phyloP scores from a whole-genome alignment of 2,113 vertebrate genomes.

The Pandion haliaetus region DNA sequence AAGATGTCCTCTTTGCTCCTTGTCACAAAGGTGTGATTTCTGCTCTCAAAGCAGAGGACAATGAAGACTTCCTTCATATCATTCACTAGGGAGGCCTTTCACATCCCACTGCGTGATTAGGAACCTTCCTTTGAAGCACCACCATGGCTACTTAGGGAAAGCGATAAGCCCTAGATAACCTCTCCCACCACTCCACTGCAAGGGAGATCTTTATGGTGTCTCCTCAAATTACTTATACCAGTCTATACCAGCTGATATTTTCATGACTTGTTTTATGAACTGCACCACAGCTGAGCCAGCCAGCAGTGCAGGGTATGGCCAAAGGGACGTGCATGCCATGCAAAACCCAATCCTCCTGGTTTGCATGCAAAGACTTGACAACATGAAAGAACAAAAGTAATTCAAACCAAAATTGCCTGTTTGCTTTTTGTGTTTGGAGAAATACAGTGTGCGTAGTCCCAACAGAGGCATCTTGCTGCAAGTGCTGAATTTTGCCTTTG shows the following conservation, averaged over 20 bases:
- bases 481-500: background rate
- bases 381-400: fast-evolving
- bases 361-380: background rate
- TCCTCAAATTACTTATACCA: background rate
- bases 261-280: background rate
- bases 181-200: background rate
- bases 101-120: background rate
- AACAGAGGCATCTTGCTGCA: background rate
- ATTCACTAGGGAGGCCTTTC: background rate
- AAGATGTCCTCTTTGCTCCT: background rate
- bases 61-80: background rate
- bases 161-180: background rate
- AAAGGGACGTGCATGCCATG: fast-evolving
- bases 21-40: background rate
- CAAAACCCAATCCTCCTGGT: background rate
- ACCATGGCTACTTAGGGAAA: background rate
- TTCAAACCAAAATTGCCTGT: background rate
- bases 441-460: background rate
- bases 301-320: background rate
- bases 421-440: background rate
- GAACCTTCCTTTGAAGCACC: background rate
- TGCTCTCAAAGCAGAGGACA: background rate
- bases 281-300: fast-evolving
- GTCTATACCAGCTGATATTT: background rate
- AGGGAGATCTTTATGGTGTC: background rate